phyloP scores from a whole-genome alignment of 2,113 vertebrate genomes.

The Meles meles region DNA sequence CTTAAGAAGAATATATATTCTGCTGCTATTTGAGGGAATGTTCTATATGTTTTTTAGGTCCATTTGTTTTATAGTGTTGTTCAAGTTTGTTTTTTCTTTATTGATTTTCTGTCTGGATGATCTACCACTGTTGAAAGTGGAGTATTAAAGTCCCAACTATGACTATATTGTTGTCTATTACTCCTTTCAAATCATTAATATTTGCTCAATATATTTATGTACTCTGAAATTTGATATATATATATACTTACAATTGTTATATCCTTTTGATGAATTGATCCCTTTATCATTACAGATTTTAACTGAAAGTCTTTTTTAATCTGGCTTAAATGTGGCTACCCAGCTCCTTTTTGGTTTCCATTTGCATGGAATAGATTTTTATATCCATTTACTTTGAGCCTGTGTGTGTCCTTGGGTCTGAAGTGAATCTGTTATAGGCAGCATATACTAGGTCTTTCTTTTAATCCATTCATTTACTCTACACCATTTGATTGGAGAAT shows the following conservation, averaged over 20 bases:
- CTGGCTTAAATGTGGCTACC: neutral
- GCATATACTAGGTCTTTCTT: neutral
- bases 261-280: neutral
- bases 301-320: neutral
- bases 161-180: neutral
- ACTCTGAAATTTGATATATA: neutral
- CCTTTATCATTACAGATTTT: neutral
- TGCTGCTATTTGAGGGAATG: neutral
- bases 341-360: neutral
- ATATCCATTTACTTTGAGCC: neutral
- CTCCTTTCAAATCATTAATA: neutral
- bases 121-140: neutral
- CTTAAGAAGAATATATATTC: neutral
- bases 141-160: neutral
- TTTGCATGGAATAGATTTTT: neutral
- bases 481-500: neutral
- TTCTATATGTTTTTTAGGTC: neutral
- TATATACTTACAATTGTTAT: neutral
- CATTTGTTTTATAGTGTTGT: neutral
- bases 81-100: neutral
- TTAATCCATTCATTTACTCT: neutral
- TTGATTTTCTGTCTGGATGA: neutral
- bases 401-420: neutral
- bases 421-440: neutral
- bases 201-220: neutral